Base-by-base conservation (phyloP, 2,113 vertebrate genomes). In the Myotis lucifugus region DNA sequence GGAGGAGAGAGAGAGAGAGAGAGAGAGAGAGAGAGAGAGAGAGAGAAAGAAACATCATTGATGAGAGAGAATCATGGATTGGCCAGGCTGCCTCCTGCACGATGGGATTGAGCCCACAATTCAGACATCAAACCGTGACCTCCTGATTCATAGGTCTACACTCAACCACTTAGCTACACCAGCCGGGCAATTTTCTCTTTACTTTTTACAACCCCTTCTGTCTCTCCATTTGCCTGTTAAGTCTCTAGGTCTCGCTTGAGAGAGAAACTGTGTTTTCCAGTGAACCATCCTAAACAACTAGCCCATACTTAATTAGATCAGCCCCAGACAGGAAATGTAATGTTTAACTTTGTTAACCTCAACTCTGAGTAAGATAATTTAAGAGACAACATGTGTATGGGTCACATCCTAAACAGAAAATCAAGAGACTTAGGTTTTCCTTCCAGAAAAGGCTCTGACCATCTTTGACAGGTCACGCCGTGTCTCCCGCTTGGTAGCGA, bases 301-400 rank as follows among this genome's bases (percentile, higher is more conserved):
- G 50, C 66, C 72, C 88, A 83, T 59, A 89, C 72, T 85, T 98
- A 97, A 97, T 97, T 97, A 92, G 74, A 81, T 97, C 85, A 94
- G 91, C 23, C n/a, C 84, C 90, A 83, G 95, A 76, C 74, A 79
- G 67, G 84, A 82, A 79, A 96, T 0, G 13, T 21, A 70, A 93
- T 76, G 64, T 88, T 95, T 96, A 94, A 93, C 90, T 94, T 94
- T 92, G 74, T 95, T 97, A 92, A 95, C 88, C 91, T 96, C 95
- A 95, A 82, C 81, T 93, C 95, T 74, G 93, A 94, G 56, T 88
- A 84, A 85, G 88, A 86, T 91, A 91, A 94, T 97, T 96, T 94
- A 93, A 91, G 93, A 96, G 89, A 79, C 70, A 61, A 81, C 88
- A 85, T 79, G 77, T 88, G 88, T 72, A 8, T 40, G 78, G 90